These are phyloP conservation scores for Autographa pulchrina DNA, from an alignment of 2,888 invertebrate genomes.

Conservation along the genomic window DNA sequence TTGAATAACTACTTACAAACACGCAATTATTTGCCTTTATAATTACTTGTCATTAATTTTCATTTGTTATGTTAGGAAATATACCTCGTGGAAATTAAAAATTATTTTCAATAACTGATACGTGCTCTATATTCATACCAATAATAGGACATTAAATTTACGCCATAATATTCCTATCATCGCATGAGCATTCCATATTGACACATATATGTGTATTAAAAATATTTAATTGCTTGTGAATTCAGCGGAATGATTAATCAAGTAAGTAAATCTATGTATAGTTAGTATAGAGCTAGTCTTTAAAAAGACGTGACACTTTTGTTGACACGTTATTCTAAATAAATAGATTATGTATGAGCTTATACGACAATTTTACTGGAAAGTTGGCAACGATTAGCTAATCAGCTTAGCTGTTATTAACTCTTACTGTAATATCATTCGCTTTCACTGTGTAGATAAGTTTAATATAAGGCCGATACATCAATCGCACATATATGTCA, in stretches of 20 bases:
- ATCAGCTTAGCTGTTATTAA: constrained; percentile 32
- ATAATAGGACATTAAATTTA: too few species aligned
- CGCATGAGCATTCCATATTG: too few species aligned
- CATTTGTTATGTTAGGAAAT: constrained; percentile 50
- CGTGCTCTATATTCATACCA: too few species aligned
- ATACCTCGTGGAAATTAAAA: background rate
- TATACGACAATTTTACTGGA: constrained; percentile 31
- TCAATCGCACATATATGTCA: constrained; percentile 33
- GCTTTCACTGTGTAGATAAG: constrained; percentile 20
- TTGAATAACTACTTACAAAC: constrained; percentile 67
- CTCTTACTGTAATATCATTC: constrained; percentile 28
- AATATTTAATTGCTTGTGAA: too few species aligned
- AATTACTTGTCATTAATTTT: constrained; percentile 69
- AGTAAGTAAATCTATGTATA: background rate
- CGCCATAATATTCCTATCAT: too few species aligned
- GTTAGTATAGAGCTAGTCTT: background rate
- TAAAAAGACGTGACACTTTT: background rate
- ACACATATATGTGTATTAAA: too few species aligned
- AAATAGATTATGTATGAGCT: constrained; percentile 33
- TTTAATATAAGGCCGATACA: constrained; percentile 18
- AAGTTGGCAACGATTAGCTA: constrained; percentile 39
- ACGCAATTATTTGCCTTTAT: constrained; percentile 72
- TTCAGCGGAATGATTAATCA: too few species aligned
- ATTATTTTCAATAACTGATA: constrained; percentile 6
- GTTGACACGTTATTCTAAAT: constrained; percentile 8